phyloP scores from a whole-genome alignment of 1,140 invertebrate species.

The Nasonia longicornis region DNA sequence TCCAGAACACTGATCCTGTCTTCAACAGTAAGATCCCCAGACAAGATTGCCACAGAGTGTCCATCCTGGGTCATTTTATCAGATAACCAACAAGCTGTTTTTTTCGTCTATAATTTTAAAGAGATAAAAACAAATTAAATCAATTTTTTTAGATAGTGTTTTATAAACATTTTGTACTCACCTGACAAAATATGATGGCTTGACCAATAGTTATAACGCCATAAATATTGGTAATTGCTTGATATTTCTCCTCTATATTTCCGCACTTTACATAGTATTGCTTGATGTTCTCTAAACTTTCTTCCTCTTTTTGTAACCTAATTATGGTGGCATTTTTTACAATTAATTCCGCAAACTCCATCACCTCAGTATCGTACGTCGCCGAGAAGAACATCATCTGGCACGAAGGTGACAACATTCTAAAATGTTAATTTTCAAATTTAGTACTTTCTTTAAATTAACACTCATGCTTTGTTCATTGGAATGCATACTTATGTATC shows the following conservation, averaged over 20 bases:
- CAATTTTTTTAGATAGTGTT: slow-evolving; percentile 31
- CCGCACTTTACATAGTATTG: slow-evolving; percentile 96
- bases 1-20: slow-evolving; percentile 94
- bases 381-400: slow-evolving; percentile 99
- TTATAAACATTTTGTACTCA: slow-evolving; percentile 63
- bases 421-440: slow-evolving; percentile 56
- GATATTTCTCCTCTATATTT: slow-evolving; percentile 86
- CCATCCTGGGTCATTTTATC: slow-evolving; percentile 91
- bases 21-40: slow-evolving; percentile 91
- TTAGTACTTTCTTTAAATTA: not conserved
- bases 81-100: slow-evolving; percentile 91
- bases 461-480: not conserved
- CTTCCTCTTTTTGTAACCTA: slow-evolving; percentile 89
- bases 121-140: slow-evolving; percentile 1
- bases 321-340: slow-evolving; percentile 92
- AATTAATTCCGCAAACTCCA: slow-evolving; percentile 96
- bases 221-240: slow-evolving; percentile 95
- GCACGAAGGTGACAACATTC: slow-evolving; percentile 79
- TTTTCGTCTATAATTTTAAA: slow-evolving; percentile 77
- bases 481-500: slow-evolving; percentile 83
- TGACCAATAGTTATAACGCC: slow-evolving; percentile 95
- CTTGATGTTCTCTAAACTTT: slow-evolving; percentile 96
- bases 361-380: slow-evolving; percentile 94
- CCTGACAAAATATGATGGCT: slow-evolving; percentile 98
- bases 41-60: slow-evolving; percentile 93